Evolutionary conservation across 2,888 invertebrate species (phyloP), one percentile per base, ranked within the genome.

Genomic region (Agrilus biguttatus): DNA sequence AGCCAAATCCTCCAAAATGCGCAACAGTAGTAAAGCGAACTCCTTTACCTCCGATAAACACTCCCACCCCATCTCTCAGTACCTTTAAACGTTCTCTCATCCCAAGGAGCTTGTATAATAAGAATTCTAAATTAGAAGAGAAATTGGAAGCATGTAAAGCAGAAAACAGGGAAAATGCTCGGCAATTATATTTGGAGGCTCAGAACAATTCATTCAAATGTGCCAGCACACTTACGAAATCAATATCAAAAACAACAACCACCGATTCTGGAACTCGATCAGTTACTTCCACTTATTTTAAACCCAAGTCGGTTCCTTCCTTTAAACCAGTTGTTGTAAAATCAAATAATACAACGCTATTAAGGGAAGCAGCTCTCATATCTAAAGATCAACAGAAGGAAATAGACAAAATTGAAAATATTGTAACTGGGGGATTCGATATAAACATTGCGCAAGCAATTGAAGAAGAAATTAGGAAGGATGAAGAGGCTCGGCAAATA

Each of bases 281-380:
- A 41, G 41, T 37, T 43, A 38, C 47, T 44, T 6, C 45, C 50
- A 10, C 10, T 28, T 10, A 8, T 28, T 28, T 28, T 14, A 49
- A 51, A 37, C 41, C 42, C 5, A 49, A 40, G 34, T 49, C 49
- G 45, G 38, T 47, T 1, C 48, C 48, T 2, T 6, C 13, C 1
- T 47, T 43, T 36, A 56, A 53, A 44, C 49, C 54, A 5, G 60
- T 64, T 5, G 41, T 51, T 37, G 54, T 66, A 10, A 75, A 71
- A 63, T 66, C 68, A 46, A 77, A 68, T 3, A 56, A 66, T 12
- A 63, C 75, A 1, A 68, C 71, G 7, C 51, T 76, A 1, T 69
- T 73, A 58, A 63, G 75, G 51, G 63, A 73, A 42, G 72, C 71
- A 42, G 71, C 70, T 50, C 60, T 63, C 47, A 65, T 74, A 34